Conservation (phyloP, 2,797 vertebrate genomes). For the Chaetodon trifasciatus region DNA sequence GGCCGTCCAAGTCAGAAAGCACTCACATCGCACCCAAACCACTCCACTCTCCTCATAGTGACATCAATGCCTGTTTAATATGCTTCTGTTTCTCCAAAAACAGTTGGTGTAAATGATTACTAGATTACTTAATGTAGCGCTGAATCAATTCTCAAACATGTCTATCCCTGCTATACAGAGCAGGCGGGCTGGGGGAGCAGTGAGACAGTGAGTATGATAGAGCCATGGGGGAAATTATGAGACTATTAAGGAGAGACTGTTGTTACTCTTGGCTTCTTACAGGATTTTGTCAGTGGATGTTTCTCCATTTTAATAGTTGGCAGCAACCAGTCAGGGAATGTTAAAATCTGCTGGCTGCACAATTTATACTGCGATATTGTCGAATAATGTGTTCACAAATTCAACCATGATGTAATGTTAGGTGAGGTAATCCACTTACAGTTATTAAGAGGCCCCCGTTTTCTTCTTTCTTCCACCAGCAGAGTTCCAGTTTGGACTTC, state of each 20-base stretch:
- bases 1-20: conserved; percentile 64
- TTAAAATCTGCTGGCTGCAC: conserved; percentile 69
- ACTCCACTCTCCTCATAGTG: conserved; percentile 63
- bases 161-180: conserved; percentile 67
- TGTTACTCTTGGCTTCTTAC: conserved; percentile 76
- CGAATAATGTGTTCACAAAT: conserved; percentile 67
- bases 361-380: conserved; percentile 69
- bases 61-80: conserved; percentile 84
- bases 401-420: conserved; percentile 77
- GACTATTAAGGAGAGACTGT: conserved; percentile 70
- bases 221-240: conserved; percentile 82
- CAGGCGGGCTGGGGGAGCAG: conserved; percentile 50
- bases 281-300: conserved; percentile 63
- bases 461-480: conserved; percentile 35
- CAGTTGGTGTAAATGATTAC: conserved; percentile 84
- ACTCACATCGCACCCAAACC: conserved; percentile 65
- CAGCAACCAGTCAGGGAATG: conserved; percentile 58
- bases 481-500: conserved; percentile 54
- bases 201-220: conserved; percentile 75
- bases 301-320: conserved; percentile 63
- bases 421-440: conserved; percentile 82
- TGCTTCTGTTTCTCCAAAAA: conserved; percentile 76
- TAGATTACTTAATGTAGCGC: conserved; percentile 86
- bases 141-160: conserved; percentile 85
- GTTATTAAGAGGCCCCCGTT: conserved; percentile 77